Conservation (phyloP, 1,140 invertebrate species). For the Drosophila orosa region DNA sequence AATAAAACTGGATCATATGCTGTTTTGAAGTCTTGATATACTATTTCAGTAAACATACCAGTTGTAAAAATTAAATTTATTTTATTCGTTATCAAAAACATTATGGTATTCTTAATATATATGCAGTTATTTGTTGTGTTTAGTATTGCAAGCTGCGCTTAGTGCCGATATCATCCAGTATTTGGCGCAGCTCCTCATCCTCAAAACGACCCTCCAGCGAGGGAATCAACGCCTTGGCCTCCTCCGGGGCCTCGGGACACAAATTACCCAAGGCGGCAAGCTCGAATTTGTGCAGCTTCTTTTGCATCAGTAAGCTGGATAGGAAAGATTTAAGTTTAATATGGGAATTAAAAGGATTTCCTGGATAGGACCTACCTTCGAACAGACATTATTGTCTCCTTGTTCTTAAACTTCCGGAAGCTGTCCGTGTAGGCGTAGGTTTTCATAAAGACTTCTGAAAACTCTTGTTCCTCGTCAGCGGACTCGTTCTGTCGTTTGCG, state of each 20-base stretch:
- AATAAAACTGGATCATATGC: not conserved
- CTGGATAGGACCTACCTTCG: conserved; percentile 88
- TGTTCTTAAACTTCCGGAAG: conserved; percentile 98
- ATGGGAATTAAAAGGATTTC: not conserved
- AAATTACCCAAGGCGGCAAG: conserved; percentile 98
- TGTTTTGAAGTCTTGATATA: not conserved
- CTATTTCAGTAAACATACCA: not conserved
- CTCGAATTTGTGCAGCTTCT: conserved; percentile 99
- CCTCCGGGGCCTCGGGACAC: conserved; percentile 98
- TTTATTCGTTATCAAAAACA: conserved; percentile 1
- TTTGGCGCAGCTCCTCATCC: conserved; percentile 96
- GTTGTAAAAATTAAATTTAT: not conserved
- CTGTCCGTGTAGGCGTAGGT: conserved; percentile 98
- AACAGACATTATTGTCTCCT: conserved; percentile 98
- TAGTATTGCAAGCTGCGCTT: conserved; percentile 98
- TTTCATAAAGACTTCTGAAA: conserved; percentile 99
- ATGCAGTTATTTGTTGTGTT: conserved; percentile 56
- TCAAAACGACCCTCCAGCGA: conserved; percentile 97
- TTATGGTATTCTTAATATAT: conserved; percentile 8
- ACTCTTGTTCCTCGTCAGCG: conserved; percentile 98
- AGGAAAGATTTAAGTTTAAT: not conserved
- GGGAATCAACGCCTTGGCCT: conserved; percentile 98
- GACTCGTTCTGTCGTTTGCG: conserved; percentile 98
- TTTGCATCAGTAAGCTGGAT: conserved; percentile 95
- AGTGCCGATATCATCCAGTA: conserved; percentile 98